Conservation (phyloP, 2,113 vertebrate species). For the Oreocharis arfaki region DNA sequence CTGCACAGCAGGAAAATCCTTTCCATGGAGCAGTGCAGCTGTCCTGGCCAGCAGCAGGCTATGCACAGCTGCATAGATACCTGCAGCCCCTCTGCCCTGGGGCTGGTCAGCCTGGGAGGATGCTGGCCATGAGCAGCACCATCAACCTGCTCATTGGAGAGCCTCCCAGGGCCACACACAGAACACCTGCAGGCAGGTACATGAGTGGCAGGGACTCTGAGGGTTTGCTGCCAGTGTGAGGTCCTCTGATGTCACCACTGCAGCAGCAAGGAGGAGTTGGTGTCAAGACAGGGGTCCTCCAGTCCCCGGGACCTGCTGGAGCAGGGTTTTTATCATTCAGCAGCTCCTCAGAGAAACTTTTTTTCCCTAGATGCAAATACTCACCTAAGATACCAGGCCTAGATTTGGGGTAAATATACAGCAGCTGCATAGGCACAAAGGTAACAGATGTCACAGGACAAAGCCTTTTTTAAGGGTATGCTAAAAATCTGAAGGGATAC, state of each 20-base stretch:
- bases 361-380: neutral
- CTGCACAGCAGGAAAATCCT: neutral
- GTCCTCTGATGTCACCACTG: neutral
- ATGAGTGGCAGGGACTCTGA: fast-evolving
- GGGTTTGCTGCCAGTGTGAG: neutral
- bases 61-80: neutral
- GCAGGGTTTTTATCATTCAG: neutral
- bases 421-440: neutral
- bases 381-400: neutral
- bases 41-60: neutral
- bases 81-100: neutral
- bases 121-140: neutral
- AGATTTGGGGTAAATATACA: neutral
- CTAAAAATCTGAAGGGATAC: neutral
- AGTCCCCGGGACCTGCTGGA: neutral
- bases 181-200: neutral
- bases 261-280: neutral
- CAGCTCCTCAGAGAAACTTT: neutral
- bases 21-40: neutral
- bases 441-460: neutral
- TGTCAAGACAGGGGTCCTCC: neutral
- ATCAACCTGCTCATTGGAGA: neutral
- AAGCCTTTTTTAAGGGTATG: neutral
- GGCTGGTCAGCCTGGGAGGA: neutral
- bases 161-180: neutral